Evolutionary conservation across 2,888 invertebrate species (phyloP), one percentile per base, ranked within the genome.

Genomic region (Sphecodes monilicornis): DNA sequence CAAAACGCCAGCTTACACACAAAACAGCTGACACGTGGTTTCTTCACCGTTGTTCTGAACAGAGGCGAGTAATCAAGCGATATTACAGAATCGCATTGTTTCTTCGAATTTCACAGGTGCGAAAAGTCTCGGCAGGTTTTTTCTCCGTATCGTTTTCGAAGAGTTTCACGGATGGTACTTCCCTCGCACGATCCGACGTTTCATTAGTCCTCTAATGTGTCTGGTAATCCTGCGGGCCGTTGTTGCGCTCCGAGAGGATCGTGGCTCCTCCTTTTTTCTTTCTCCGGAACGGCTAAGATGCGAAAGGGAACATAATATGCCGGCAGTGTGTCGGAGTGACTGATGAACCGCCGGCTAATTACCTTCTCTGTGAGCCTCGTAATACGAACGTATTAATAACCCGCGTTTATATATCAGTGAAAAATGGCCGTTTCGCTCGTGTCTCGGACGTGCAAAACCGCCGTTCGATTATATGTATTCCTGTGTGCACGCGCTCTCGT

Each of bases 291-390:
- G 84, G 79, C 71, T 75, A 80, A 68, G 82, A 78, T 77, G 82
- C 82, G 82, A 46, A 39, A 66, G 74, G 74, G 83, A 68, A 84
- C 84, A 87, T 71, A 76, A 70, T 76, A 76, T 76, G 66, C 72
- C 85, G 86, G 88, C 84, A 88, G 88, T 87, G 87, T 77, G 89
- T 85, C 84, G 85, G 91, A 92, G 92, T 94, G 94, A 94, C 93
- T 93, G 92, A 94, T 94, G 94, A 93, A 92, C 93, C 91, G 90
- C 88, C 89, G 91, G 92, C 93, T 94, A 94, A 94, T 94, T 94
- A 94, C 92, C 93, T 93, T 92, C 93, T 92, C 94, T 90, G 91
- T 91, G 92, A 92, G 90, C 91, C 89, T 89, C 89, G 88, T 93
- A 93, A 93, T 92, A 92, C 91, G 89, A 89, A 88, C 90, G 88